A percentile compares a stretch with the other conserved stretches of the same genome.
Conservation (phyloP, 2,113 vertebrate genomes). For the Ptilorrhoa leucosticta region DNA sequence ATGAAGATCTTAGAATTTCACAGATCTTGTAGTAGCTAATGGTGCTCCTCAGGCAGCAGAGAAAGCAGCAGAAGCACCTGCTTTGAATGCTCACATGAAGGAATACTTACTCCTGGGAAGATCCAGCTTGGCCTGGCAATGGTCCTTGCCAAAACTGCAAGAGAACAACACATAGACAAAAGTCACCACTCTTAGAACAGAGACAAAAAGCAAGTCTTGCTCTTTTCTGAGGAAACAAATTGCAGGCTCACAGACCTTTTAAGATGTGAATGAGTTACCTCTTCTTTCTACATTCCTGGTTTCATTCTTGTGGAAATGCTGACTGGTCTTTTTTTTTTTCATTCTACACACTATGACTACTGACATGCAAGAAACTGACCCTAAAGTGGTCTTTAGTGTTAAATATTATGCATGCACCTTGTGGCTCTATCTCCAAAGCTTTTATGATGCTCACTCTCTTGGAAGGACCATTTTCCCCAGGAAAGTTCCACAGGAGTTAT, state of each 20-base stretch:
- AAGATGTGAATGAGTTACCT: neutral
- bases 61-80: neutral
- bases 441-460: neutral
- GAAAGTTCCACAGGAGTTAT: neutral
- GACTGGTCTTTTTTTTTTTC: neutral
- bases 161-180: neutral
- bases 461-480: neutral
- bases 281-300: neutral
- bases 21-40: neutral
- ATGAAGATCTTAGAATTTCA: neutral
- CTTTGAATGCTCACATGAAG: neutral
- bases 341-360: neutral
- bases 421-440: neutral
- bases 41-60: neutral
- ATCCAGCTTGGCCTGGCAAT: conserved; percentile 83
- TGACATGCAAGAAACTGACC: neutral
- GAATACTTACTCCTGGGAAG: conserved; percentile 90
- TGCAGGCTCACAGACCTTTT: neutral
- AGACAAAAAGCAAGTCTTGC: neutral
- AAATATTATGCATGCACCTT: neutral
- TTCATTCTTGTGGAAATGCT: neutral
- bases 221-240: neutral
- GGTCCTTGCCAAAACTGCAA: conserved; percentile 91
- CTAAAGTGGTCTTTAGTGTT: neutral
- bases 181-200: neutral